Base-by-base conservation (phyloP, 2,888 invertebrate genomes). In the Apantesis nais region DNA sequence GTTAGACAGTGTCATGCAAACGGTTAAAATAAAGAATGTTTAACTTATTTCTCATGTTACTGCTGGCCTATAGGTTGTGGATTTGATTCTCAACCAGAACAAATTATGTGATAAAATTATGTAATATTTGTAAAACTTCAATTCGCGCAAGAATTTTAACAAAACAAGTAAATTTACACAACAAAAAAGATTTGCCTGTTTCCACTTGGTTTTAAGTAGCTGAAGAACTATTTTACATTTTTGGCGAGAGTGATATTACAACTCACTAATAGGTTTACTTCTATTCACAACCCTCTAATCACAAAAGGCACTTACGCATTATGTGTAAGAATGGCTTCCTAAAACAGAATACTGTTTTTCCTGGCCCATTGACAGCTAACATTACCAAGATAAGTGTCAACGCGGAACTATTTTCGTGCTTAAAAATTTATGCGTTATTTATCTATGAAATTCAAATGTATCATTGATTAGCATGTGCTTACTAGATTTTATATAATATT, bases 371-470 rank as follows among this genome's bases (percentile, higher is more conserved):
- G 22, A 52, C 11, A 11, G n/a, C 2, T 9, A 52, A n/a, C 52
- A n/a, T 52, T n/a, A 11, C n/a, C 52, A 52, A 52, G 52, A 52
- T n/a, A n/a, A n/a, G n/a, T n/a, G 52, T 11, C 1, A 48, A 48
- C 48, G 22, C 22, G 22, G 48, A 22, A 48, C 22, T 48, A 22
- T 48, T 48, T 48, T 48, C 48, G 9, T 48, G n/a, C n/a, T 48
- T 48, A 22, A 14, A 4, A 41, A 34, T 34, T 34, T 5, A 48
- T 48, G 7, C 48, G 16, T n/a, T n/a, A n/a, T n/a, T 52, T n/a
- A 52, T 52, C n/a, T 52, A 52, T 52, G 52, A 52, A 52, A 52
- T n/a, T n/a, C n/a, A 52, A 52, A 52, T 52, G n/a, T n/a, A n/a
- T 12, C n/a, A n/a, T 1, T n/a, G 1, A n/a, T 48, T 48, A 22